Conservation (phyloP, 2,888 invertebrate species). For the Maniola hyperantus region DNA sequence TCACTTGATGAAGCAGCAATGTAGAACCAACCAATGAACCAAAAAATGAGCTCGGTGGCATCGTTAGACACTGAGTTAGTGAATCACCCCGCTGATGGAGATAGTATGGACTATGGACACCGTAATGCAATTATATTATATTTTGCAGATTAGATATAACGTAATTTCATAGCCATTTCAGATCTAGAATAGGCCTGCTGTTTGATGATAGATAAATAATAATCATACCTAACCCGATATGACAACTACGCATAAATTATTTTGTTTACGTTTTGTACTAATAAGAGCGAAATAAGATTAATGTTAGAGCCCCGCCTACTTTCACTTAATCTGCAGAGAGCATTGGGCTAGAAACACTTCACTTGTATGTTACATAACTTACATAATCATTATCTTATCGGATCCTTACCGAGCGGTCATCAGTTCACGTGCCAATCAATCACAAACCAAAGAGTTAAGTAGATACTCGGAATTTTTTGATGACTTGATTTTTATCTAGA, state of each 20-base stretch:
- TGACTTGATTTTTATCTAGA: background rate
- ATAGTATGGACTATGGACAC: no score
- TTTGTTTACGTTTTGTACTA: constrained; percentile 28
- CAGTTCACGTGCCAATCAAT: constrained; percentile 2
- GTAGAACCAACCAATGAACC: no score
- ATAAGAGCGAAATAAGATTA: constrained; percentile 30
- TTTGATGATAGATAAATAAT: background rate
- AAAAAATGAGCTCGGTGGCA: no score
- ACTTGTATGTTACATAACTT: constrained; percentile 5
- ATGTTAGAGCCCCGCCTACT: constrained; percentile 23
- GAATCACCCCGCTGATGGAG: no score
- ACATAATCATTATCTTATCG: constrained; percentile 6
- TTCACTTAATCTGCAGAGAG: constrained; percentile 28
- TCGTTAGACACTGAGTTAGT: no score
- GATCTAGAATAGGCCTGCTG: background rate
- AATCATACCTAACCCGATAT: constrained; percentile 13
- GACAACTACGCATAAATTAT: constrained; percentile 30
- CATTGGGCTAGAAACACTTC: constrained; percentile 9
- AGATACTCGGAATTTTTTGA: background rate
- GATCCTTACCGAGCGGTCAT: constrained; percentile 13
- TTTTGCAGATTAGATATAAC: no score
- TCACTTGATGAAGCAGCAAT: no score
- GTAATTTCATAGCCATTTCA: no score
- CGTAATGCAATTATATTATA: no score
- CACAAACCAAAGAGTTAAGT: background rate